A percentile compares a stretch with the other conserved stretches of the same genome.
These are phyloP conservation scores for Pollicipes pollicipes DNA, from an alignment of 1,140 invertebrate species.

Conservation along the genomic window DNA sequence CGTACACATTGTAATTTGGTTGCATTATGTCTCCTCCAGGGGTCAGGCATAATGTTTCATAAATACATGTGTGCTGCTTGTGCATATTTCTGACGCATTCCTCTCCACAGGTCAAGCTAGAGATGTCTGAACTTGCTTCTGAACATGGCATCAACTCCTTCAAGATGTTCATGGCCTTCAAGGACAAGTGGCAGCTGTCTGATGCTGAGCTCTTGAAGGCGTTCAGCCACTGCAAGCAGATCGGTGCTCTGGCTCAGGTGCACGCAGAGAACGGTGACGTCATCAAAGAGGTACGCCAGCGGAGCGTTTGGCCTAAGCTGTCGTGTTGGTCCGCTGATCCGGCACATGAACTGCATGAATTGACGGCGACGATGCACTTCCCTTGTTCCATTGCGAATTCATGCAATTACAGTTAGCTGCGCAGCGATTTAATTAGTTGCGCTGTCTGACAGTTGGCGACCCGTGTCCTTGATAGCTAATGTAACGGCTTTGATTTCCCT, in stretches of 20 bases:
- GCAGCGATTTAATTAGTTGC: slow-evolving; percentile 70
- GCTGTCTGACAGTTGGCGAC: slow-evolving; percentile 27
- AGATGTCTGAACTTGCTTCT: slow-evolving; percentile 58
- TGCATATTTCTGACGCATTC: background rate
- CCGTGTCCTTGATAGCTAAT: too few relatives aligned
- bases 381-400: too few relatives aligned
- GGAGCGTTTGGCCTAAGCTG: background rate
- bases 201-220: slow-evolving; percentile 73
- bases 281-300: slow-evolving; percentile 46
- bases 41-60: background rate
- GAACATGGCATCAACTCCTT: slow-evolving; percentile 88
- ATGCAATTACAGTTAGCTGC: too few relatives aligned
- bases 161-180: slow-evolving; percentile 97
- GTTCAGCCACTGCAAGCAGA: slow-evolving; percentile 37
- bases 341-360: too few relatives aligned
- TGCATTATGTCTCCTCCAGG: too few relatives aligned
- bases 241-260: slow-evolving; percentile 51
- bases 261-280: slow-evolving; percentile 96
- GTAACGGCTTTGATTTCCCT: too few relatives aligned
- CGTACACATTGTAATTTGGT: background rate
- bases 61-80: background rate
- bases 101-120: slow-evolving; percentile 42
- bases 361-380: too few relatives aligned
- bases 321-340: too few relatives aligned
- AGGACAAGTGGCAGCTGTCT: slow-evolving; percentile 72